Percentiles rank a stretch among this genome's conserved stretches.
phyloP scores from a whole-genome alignment of 2,797 vertebrate genomes.

The Artibeus jamaicensis region DNA sequence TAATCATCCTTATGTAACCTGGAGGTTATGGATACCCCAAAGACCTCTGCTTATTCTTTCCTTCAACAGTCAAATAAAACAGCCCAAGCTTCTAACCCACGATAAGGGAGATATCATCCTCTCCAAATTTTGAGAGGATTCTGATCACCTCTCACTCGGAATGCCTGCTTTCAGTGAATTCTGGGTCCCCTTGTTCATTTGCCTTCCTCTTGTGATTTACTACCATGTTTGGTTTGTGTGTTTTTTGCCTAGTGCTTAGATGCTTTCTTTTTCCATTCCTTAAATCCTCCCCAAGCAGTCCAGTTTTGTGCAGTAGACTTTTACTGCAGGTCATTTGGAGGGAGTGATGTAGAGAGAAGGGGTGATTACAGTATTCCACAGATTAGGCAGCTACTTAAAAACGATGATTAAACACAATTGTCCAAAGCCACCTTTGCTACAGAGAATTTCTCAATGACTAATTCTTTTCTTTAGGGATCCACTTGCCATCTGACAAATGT shows the following conservation, averaged over 20 bases:
- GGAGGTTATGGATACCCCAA: not conserved
- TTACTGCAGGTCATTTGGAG: not conserved
- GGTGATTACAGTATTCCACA: not conserved
- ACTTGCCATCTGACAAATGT: not conserved
- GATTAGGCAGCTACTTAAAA: constrained; percentile 1
- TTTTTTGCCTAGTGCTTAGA: not conserved
- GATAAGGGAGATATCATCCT: not conserved
- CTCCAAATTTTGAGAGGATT: not conserved
- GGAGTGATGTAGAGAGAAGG: not conserved
- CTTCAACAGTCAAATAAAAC: not conserved
- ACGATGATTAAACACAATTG: not conserved
- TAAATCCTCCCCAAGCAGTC: not conserved
- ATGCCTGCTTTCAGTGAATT: not conserved
- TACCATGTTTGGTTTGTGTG: not conserved
- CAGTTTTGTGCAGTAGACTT: not conserved
- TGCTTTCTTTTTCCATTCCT: not conserved
- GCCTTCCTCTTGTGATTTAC: not conserved
- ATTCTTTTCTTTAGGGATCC: not conserved
- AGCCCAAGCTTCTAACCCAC: not conserved
- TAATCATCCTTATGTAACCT: constrained; percentile 52
- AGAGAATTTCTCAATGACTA: not conserved
- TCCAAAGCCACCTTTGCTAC: not conserved
- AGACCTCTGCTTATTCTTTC: not conserved
- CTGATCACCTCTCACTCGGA: not conserved
- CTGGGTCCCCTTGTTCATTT: not conserved